phyloP scores from a whole-genome alignment of 2,797 vertebrate species.

The Ispidina lecontei region DNA sequence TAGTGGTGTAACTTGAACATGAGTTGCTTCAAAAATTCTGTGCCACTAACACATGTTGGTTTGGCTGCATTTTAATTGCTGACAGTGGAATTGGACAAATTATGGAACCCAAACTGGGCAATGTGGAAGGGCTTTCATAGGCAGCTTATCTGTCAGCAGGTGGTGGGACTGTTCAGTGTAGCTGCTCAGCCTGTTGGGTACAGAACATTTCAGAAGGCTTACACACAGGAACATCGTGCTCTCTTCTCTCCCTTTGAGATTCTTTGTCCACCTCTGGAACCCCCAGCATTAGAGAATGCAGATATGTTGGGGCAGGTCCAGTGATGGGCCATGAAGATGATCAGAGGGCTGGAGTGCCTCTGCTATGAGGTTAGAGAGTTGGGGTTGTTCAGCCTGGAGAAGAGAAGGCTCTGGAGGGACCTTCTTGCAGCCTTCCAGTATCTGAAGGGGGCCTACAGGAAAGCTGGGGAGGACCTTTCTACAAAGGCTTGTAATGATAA shows the following conservation, averaged over 20 bases:
- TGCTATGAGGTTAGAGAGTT: no score
- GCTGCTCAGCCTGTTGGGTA: neutral
- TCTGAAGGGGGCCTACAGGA: no score
- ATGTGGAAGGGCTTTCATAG: neutral
- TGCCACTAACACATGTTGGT: neutral
- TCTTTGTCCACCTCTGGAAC: no score
- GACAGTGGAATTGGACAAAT: neutral
- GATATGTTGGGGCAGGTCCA: no score
- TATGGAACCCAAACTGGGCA: neutral
- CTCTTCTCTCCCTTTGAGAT: neutral
- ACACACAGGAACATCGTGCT: neutral
- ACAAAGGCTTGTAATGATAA: no score
- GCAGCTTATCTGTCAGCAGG: neutral
- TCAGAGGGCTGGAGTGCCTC: no score
- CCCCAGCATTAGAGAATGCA: no score
- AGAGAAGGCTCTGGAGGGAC: no score
- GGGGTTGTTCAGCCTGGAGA: no score
- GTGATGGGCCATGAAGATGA: no score
- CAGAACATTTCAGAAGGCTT: neutral
- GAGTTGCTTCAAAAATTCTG: neutral
- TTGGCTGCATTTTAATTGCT: neutral
- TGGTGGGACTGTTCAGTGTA: neutral
- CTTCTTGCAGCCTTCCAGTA: no score
- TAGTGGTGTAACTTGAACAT: neutral
- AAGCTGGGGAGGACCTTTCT: no score